Evolutionary conservation across 1,140 invertebrate genomes (phyloP).

Genomic region (Pseudomyrmex concolor): DNA sequence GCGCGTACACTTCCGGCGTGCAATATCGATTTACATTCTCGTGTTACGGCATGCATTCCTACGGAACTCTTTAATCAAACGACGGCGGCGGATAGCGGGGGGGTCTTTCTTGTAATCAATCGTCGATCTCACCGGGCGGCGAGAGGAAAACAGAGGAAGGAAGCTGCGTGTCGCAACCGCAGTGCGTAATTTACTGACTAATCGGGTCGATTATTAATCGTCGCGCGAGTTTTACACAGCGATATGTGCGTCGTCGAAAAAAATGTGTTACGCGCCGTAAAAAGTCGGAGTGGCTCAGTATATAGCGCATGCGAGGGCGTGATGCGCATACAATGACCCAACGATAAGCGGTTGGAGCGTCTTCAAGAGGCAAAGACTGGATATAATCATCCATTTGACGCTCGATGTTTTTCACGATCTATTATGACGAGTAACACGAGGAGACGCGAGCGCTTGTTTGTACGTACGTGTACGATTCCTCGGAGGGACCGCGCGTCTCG

Average conservation of each 20-base stretch:
- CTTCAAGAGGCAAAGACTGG: constrained; percentile 30
- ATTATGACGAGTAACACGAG: constrained; percentile 10
- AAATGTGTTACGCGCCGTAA: background rate
- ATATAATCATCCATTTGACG: constrained; percentile 32
- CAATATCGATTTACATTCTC: constrained; percentile 1
- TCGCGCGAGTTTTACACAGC: background rate
- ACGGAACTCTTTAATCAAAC: constrained; percentile 18
- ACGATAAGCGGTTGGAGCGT: constrained; percentile 21
- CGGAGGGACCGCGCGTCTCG: background rate
- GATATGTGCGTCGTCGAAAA: background rate
- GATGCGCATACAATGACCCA: constrained; percentile 31
- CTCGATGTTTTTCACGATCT: background rate
- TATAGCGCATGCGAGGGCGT: background rate
- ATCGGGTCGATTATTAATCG: background rate
- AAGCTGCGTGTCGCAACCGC: background rate
- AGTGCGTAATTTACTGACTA: constrained; percentile 2
- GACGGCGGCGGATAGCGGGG: background rate
- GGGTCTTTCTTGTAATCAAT: background rate
- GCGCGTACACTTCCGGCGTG: background rate
- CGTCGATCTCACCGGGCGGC: background rate
- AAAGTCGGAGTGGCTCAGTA: background rate
- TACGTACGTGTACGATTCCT: background rate
- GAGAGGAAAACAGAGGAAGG: background rate
- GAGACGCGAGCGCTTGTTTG: background rate
- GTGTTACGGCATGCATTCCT: background rate